Conservation (phyloP, 2,888 invertebrate species). For the Drosophila meridionalis region DNA sequence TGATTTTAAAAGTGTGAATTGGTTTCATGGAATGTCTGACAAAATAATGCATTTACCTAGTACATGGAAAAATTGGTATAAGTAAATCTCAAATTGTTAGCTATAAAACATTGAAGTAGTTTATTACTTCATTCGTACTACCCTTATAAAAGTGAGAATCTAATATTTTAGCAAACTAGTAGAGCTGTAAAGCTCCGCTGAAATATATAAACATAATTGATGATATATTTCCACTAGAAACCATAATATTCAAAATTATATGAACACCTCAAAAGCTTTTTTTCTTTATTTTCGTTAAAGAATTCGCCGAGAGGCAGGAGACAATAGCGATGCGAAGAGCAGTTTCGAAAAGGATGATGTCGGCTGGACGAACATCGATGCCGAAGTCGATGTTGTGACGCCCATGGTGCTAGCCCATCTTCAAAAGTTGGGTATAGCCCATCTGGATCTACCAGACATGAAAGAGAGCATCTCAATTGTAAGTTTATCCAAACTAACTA, state of each 20-base stretch:
- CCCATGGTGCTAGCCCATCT: constrained; percentile 81
- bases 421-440: constrained; percentile 78
- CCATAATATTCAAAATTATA: not conserved
- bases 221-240: not conserved
- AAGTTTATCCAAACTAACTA: constrained; percentile 32
- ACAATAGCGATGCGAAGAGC: constrained; percentile 20
- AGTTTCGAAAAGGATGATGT: constrained; percentile 65
- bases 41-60: not conserved
- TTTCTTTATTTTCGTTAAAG: constrained; percentile 25
- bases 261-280: not conserved
- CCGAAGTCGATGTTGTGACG: constrained; percentile 84
- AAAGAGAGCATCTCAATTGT: constrained; percentile 83
- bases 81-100: not conserved
- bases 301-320: constrained; percentile 14
- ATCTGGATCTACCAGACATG: constrained; percentile 82
- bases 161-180: not conserved
- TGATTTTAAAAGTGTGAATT: not conserved
- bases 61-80: not conserved
- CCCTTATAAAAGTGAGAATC: not conserved
- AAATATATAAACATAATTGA: not conserved
- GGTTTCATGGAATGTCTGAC: not conserved
- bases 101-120: not conserved
- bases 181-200: not conserved
- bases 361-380: constrained; percentile 84
- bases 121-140: not conserved